Base-by-base conservation (phyloP, 2,888 invertebrate species). In the Mythimna loreyi region DNA sequence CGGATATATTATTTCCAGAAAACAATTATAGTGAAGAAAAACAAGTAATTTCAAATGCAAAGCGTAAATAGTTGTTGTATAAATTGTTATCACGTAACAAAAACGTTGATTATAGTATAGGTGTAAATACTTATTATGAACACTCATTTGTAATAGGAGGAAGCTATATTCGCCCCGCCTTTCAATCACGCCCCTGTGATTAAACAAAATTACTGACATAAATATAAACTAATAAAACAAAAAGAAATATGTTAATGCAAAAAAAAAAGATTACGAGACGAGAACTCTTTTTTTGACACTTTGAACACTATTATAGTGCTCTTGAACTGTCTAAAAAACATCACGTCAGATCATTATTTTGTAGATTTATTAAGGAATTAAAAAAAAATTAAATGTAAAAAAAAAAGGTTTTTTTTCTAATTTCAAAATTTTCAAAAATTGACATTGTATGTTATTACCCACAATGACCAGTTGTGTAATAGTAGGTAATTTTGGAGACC, bases 31-130 rank as follows among this genome's bases (percentile, higher is more conserved):
- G 13, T 30, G 23, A n/a, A 50, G 68, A 68, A 68, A 68, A 69
- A 68, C 58, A 33, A 50, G 68, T 0, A 33, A 68, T 68, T 68
- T 52, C 11, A 69, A 68, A 43, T 69, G 60, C 60, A 43, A 59
- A 43, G 11, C 59, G 19, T 43, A 53, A 33, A 53, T 67, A 43
- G 19, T 4, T 25, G 40, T 9, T 9, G n/a, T 13, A 69, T 58
- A 69, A 52, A 23, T 43, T 21, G 25, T 33, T 33, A 16, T 23
- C 16, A 60, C 13, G 30, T 43, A 28, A 63, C 23, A 57, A 68
- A 33, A 50, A 68, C 43, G 30, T 50, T 9, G 19, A 43, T 57
- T 19, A 33, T 11, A 63, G 8, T 19, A 33, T 11, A 63, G 8
- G 11, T 11, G 36, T 25, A 13, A 55, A 19, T 9, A 6, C n/a